Evolutionary conservation across 1,140 invertebrate species (phyloP).

Genomic region (Drosophila seguyi): DNA sequence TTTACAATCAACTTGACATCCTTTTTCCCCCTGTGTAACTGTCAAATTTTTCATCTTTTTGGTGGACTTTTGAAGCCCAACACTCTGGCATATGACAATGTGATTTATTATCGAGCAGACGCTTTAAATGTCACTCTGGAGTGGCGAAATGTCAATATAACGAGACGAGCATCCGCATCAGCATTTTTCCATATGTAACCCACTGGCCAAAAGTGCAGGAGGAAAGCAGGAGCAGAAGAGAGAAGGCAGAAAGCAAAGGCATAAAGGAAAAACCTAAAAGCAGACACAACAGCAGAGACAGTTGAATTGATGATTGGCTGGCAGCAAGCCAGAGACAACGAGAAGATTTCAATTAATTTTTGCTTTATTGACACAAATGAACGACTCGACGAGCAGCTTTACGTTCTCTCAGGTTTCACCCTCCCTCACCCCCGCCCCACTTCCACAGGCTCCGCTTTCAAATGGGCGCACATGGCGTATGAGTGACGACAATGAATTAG

Average conservation of each 20-base stretch:
- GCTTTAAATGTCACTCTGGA: conserved; percentile 76
- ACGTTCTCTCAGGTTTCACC: neutral
- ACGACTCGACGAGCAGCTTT: conserved; percentile 35
- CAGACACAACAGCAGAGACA: conserved; percentile 55
- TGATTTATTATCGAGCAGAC: conserved; percentile 77
- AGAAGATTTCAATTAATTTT: conserved; percentile 80
- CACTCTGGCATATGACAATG: conserved; percentile 66
- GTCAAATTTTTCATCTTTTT: conserved; percentile 36
- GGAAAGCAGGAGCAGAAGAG: conserved; percentile 5
- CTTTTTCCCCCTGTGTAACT: conserved; percentile 2
- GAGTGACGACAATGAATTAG: conserved; percentile 73
- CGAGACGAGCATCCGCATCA: conserved; percentile 67
- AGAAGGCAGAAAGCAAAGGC: neutral
- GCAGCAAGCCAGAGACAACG: conserved; percentile 25
- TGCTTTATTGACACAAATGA: conserved; percentile 73
- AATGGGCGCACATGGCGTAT: conserved; percentile 62
- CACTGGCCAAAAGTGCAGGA: conserved; percentile 43
- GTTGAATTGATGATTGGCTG: conserved; percentile 74
- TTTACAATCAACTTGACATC: neutral
- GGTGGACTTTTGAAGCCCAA: conserved; percentile 56
- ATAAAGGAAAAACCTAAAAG: conserved; percentile 33
- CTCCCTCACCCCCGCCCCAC: neutral
- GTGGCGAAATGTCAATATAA: conserved; percentile 72
- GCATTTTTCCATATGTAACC: conserved; percentile 34
- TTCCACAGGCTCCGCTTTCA: conserved; percentile 6